Evolutionary conservation across 2,888 invertebrate genomes (phyloP).

Genomic region (Mimachlamys varia): DNA sequence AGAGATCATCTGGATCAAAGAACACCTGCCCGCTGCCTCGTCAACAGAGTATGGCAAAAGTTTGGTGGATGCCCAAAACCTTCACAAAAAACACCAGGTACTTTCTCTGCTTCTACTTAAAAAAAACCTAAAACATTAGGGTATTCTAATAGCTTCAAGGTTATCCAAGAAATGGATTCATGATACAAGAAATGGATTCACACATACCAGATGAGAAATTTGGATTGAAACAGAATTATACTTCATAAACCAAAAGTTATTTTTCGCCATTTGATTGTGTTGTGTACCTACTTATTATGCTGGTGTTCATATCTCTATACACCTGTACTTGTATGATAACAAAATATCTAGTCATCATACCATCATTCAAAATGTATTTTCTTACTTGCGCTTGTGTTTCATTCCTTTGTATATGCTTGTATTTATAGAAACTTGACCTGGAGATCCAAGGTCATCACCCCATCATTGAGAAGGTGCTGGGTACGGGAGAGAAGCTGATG

Average conservation of each 20-base stretch:
- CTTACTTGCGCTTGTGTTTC: no score
- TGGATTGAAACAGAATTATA: no score
- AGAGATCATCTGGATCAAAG: constrained; percentile 97
- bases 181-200: no score
- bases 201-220: no score
- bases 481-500: constrained; percentile 89
- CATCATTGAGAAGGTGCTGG: constrained; percentile 91
- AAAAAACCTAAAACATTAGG: not conserved
- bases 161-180: not conserved
- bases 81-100: constrained; percentile 93
- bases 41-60: constrained; percentile 89
- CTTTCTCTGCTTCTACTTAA: not conserved
- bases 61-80: constrained; percentile 94
- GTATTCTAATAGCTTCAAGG: not conserved
- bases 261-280: not conserved
- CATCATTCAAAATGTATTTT: no score
- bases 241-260: not conserved
- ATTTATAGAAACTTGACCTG: constrained; percentile 89
- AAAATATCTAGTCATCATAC: no score
- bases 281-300: not conserved
- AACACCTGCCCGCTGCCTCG: constrained; percentile 91
- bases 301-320: not conserved
- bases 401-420: no score
- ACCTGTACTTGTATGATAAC: not conserved
- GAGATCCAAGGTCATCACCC: constrained; percentile 94